A percentile compares a stretch with the other conserved stretches of the same genome.
Conservation (phyloP, 2,113 vertebrate genomes). For the Toxotes jaculatrix region DNA sequence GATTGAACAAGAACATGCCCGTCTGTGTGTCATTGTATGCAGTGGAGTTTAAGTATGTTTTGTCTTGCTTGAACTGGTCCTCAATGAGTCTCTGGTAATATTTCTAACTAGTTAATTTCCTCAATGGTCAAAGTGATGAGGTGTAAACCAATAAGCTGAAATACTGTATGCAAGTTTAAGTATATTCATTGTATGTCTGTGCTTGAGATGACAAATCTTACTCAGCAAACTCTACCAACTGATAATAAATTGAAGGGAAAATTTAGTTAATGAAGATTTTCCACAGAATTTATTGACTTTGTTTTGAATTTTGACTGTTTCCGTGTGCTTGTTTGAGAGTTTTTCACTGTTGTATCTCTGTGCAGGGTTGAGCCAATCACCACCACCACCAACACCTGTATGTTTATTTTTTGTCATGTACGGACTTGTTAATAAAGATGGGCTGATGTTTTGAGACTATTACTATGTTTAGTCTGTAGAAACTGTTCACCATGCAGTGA, state of each 20-base stretch:
- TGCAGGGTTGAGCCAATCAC: constrained; percentile 17
- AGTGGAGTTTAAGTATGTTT: constrained; percentile 17
- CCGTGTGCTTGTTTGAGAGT: constrained; percentile 21
- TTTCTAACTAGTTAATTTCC: not conserved
- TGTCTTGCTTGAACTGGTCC: constrained; percentile 5
- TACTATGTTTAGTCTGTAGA: not conserved
- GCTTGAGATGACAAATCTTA: constrained; percentile 14
- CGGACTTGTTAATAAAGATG: constrained; percentile 79
- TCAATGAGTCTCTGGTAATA: not conserved
- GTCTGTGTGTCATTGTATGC: not conserved
- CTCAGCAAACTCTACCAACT: constrained; percentile 19
- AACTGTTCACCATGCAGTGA: constrained; percentile 22
- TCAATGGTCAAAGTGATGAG: not conserved
- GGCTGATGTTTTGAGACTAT: constrained; percentile 66
- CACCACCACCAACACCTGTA: constrained; percentile 14
- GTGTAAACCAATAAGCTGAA: constrained; percentile 1
- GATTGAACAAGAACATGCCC: constrained; percentile 37
- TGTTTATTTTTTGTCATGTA: constrained; percentile 59
- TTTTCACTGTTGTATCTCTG: constrained; percentile 7
- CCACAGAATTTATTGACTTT: not conserved
- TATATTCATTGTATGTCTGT: constrained; percentile 24
- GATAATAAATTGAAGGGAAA: not conserved
- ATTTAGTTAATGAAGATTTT: not conserved
- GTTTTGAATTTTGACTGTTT: constrained; percentile 24
- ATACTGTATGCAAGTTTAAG: constrained; percentile 11